These are phyloP conservation scores for Sinodicranocentrus sp. DNA, from an alignment of 2,888 invertebrate genomes.

Conservation along the genomic window DNA sequence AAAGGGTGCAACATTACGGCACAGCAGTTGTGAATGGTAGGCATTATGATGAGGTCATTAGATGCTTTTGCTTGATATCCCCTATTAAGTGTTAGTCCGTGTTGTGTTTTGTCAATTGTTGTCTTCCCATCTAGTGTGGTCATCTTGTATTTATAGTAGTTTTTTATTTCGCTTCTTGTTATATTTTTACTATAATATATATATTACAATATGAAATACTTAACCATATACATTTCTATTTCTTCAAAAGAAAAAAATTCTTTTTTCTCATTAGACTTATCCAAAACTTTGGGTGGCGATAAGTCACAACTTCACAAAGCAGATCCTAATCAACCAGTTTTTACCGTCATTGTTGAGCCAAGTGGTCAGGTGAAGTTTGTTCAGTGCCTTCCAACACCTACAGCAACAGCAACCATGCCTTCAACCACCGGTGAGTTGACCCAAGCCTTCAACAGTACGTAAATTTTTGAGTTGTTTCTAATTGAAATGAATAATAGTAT, in stretches of 20 bases:
- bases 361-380: conserved; percentile 67
- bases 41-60: conserved; percentile 64
- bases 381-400: conserved; percentile 67
- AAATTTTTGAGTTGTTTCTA: too few relatives aligned
- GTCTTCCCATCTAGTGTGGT: too few relatives aligned
- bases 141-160: not conserved
- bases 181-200: not conserved
- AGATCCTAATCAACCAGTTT: conserved; percentile 63
- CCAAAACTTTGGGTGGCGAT: conserved; percentile 55
- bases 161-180: conserved; percentile 1
- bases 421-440: conserved; percentile 50
- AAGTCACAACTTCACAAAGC: conserved; percentile 64
- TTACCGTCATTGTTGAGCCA: conserved; percentile 62
- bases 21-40: conserved; percentile 70
- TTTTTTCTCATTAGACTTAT: conserved; percentile 39
- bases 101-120: conserved; percentile 21
- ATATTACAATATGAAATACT: not conserved
- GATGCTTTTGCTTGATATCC: conserved; percentile 64
- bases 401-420: conserved; percentile 57
- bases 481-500: too few relatives aligned
- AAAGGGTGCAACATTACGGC: conserved; percentile 67
- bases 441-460: not conserved
- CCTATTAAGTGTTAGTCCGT: too few relatives aligned
- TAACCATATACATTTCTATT: not conserved
- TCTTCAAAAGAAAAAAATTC: too few relatives aligned